Conservation (phyloP, 2,888 invertebrate genomes). For the Sinopyrophorus schimmeli region DNA sequence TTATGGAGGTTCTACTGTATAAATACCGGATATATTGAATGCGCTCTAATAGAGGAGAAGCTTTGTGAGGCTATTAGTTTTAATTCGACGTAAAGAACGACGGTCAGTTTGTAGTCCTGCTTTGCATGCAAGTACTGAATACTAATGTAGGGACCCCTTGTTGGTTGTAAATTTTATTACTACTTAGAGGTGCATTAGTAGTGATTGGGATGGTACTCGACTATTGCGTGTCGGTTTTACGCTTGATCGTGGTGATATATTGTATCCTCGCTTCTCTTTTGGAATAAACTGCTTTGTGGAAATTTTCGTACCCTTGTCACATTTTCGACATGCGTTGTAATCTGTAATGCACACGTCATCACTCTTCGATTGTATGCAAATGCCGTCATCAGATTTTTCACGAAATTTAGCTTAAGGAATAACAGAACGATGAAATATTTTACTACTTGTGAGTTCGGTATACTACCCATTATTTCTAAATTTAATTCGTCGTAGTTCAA, state of each 20-base stretch:
- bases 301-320: constrained; percentile 36
- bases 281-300: constrained; percentile 32
- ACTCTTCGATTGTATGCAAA: constrained; percentile 41
- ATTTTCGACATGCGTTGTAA: constrained; percentile 32
- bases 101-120: constrained; percentile 42
- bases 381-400: constrained; percentile 24
- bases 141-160: constrained; percentile 45
- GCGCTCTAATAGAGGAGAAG: constrained; percentile 12
- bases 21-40: constrained; percentile 38
- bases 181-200: constrained; percentile 54
- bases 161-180: constrained; percentile 50
- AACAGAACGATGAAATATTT: constrained; percentile 14
- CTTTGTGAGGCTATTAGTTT: constrained; percentile 51
- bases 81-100: constrained; percentile 49
- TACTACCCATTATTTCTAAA: too few relatives aligned
- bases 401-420: constrained; percentile 7
- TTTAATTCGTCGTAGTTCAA: too few relatives aligned
- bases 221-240: constrained; percentile 26
- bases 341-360: constrained; percentile 38
- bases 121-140: constrained; percentile 49
- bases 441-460: too few relatives aligned
- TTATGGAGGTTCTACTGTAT: too few relatives aligned
- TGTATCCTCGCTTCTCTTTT: constrained; percentile 15
- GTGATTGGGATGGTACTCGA: constrained; percentile 43
- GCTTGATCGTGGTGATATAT: constrained; percentile 30